Conservation (phyloP, 2,797 vertebrate species). For the Periophthalmus magnuspinnatus region DNA sequence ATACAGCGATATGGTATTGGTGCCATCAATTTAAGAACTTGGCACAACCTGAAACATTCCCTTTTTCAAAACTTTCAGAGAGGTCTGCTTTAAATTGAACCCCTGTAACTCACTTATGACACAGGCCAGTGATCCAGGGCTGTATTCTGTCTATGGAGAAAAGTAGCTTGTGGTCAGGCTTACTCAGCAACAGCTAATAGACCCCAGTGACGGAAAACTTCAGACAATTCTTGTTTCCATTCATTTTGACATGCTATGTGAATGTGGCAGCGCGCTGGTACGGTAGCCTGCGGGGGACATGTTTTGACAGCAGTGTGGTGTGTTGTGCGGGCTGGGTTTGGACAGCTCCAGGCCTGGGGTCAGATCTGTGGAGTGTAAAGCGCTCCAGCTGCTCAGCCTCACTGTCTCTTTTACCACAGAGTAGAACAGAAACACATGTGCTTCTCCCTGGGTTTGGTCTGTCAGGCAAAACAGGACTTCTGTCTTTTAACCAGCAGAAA, state of each 20-base stretch:
- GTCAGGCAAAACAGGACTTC: constrained; percentile 8
- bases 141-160: neutral
- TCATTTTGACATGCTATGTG: neutral
- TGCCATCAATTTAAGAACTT: neutral
- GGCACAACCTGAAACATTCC: neutral
- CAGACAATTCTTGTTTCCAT: neutral
- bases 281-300: constrained; percentile 21
- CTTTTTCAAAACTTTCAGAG: neutral
- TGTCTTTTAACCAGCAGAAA: neutral
- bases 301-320: constrained; percentile 24
- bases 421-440: neutral
- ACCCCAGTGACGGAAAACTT: neutral
- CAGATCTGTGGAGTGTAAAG: constrained; percentile 35
- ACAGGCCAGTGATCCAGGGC: constrained; percentile 19
- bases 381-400: constrained; percentile 39
- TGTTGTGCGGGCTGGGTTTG: constrained; percentile 4
- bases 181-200: neutral
- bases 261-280: neutral
- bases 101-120: neutral
- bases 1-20: too few relatives aligned
- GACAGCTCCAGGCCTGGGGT: constrained; percentile 14
- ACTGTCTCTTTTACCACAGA: neutral
- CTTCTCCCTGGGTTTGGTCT: constrained; percentile 8
- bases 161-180: neutral
- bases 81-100: neutral